These are phyloP conservation scores for Colius striatus DNA, from an alignment of 2,113 vertebrate genomes.

Conservation along the genomic window DNA sequence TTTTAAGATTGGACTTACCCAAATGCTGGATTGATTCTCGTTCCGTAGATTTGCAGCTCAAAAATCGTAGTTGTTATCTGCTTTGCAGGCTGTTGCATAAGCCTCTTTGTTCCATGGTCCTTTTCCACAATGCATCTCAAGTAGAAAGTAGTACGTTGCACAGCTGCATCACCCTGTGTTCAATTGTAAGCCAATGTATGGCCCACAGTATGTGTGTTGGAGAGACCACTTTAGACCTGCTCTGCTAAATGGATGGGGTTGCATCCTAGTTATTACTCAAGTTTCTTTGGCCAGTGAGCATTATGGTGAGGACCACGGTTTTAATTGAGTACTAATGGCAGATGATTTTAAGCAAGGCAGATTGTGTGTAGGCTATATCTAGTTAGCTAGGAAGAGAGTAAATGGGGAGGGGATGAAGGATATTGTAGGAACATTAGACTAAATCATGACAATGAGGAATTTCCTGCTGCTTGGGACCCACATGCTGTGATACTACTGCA, in stretches of 20 bases:
- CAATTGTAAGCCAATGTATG: background rate
- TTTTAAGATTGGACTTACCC: background rate
- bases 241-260: background rate
- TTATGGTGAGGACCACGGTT: background rate
- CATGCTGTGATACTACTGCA: background rate
- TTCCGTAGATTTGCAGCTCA: background rate
- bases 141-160: background rate
- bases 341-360: slow-evolving; percentile 29
- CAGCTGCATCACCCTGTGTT: slow-evolving; percentile 45
- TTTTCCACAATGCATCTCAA: background rate
- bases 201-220: accelerated
- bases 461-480: slow-evolving; percentile 5
- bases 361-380: slow-evolving; percentile 9
- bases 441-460: background rate
- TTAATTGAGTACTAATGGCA: background rate
- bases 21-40: background rate
- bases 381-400: background rate
- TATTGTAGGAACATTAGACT: background rate
- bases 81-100: background rate
- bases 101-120: background rate
- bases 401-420: background rate
- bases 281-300: background rate
- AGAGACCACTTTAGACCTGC: background rate
- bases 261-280: background rate
- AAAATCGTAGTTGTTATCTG: background rate